These are phyloP conservation scores for Gymnocypris eckloni DNA, from an alignment of 2,797 vertebrate species.

Conservation along the genomic window DNA sequence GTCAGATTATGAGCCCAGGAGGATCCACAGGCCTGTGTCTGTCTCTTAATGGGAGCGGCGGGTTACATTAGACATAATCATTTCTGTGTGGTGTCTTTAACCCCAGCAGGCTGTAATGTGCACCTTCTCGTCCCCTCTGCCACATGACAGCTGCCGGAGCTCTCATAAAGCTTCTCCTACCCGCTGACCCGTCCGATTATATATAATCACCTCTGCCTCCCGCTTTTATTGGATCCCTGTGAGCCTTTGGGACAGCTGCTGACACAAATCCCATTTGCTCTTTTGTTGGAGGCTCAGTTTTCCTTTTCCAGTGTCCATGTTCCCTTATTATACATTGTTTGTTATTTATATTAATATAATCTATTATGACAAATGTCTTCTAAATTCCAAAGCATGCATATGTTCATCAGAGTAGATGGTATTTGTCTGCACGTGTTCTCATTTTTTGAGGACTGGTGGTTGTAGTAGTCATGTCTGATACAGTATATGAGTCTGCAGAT, in stretches of 20 bases:
- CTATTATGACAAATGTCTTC: too few relatives aligned
- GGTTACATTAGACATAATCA: slow-evolving; percentile 28
- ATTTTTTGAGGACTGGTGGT: not conserved
- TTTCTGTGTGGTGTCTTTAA: slow-evolving; percentile 19
- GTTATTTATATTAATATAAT: not conserved
- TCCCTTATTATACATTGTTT: not conserved
- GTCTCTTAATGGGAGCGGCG: not conserved
- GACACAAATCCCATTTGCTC: not conserved
- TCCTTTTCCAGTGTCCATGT: not conserved
- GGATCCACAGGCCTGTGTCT: not conserved
- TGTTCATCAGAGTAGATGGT: not conserved
- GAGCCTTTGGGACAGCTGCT: not conserved
- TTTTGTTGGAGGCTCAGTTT: not conserved
- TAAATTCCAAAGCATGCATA: too few relatives aligned
- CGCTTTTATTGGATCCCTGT: not conserved
- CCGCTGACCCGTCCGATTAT: not conserved
- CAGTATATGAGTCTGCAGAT: not conserved
- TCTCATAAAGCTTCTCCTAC: not conserved
- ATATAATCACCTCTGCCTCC: not conserved
- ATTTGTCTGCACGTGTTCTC: not conserved
- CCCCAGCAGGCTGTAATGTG: slow-evolving; percentile 28
- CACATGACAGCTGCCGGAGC: slow-evolving; percentile 35
- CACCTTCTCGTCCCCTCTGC: slow-evolving; percentile 13
- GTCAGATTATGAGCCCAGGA: not conserved
- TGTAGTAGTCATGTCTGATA: not conserved